Evolutionary conservation across 2,113 vertebrate species (phyloP), one percentile per base, ranked within the genome.

Genomic region (Poeciliopsis retropinna): DNA sequence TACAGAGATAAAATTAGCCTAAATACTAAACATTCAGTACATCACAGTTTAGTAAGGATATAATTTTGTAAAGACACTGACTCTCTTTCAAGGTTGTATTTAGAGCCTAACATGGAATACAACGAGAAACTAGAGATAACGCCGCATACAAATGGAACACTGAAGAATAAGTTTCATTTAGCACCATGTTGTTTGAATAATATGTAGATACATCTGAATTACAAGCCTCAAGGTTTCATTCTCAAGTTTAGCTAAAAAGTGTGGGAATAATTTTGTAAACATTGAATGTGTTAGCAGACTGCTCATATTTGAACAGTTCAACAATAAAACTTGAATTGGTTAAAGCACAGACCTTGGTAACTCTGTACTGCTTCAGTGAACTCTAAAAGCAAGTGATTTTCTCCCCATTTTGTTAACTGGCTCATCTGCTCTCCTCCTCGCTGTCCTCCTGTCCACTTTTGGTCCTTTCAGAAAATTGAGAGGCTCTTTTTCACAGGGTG

Each of bases 141-240:
- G 37, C 31, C 72, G 79, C 64, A 78, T 75, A 91, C 67, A 84
- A 66, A 76, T 62, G 60, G 51, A 85, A 87, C 78, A 88, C 62
- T 77, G 68, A 79, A 83, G 72, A 79, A 61, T 64, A 89, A 60
- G 68, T 86, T 72, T 88, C 72, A 69, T 81, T 83, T 91, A 94
- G 93, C 94, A 94, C 92, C 94, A 63, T 87, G 73, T 83, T 84
- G 63, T 72, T 81, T 84, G 64, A 79, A 74, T 72, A 64, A 85
- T 75, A 84, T 67, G 76, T 83, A 81, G 80, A 81, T 67, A 83
- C 70, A 70, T 70, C 44, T 76, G 75, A 85, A 60, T 72, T 76
- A 66, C 79, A 75, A 68, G 73, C 17, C 3, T 72, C 54, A 44
- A 37, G 17, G 13, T 61, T 47, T 72, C 39, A 62, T 25, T 70